phyloP scores from a whole-genome alignment of 2,113 vertebrate species.

The Hymenochirus boettgeri region DNA sequence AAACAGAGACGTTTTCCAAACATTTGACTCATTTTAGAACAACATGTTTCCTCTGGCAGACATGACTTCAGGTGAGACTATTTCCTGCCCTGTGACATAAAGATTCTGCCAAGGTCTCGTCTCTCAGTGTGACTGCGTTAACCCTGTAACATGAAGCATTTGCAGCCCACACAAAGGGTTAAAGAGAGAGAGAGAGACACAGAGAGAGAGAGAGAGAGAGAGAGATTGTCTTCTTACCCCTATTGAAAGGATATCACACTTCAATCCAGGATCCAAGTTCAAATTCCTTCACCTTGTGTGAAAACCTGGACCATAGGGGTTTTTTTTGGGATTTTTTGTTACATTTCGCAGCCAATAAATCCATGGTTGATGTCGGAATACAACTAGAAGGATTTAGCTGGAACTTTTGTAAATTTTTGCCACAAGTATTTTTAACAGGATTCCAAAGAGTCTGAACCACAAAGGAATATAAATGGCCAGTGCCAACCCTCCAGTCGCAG shows the following conservation, averaged over 20 bases:
- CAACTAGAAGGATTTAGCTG: not conserved
- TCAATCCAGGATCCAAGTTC: conserved; percentile 16
- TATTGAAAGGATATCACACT: conserved; percentile 27
- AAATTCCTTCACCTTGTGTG: conserved; percentile 23
- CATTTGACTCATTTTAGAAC: too few relatives aligned
- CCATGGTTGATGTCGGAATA: conserved; percentile 17
- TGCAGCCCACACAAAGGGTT: conserved; percentile 2
- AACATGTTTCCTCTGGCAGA: too few relatives aligned
- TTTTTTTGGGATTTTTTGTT: too few relatives aligned
- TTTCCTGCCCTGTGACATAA: too few relatives aligned
- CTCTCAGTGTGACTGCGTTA: not conserved
- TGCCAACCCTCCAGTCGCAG: too few relatives aligned
- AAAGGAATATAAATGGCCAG: not conserved
- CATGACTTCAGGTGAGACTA: too few relatives aligned
- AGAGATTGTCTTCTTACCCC: conserved; percentile 20
- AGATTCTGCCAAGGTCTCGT: too few relatives aligned
- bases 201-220: too few relatives aligned
- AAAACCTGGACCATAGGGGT: conserved; percentile 5
- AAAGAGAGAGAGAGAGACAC: not conserved
- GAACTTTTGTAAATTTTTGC: not conserved
- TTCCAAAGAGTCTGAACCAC: too few relatives aligned
- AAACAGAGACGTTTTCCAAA: too few relatives aligned
- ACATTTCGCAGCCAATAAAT: conserved; percentile 5
- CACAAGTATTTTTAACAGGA: too few relatives aligned
- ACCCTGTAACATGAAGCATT: not conserved